Evolutionary conservation across 2,888 invertebrate genomes (phyloP), one percentile per base, ranked within the genome.

Genomic region (Gymnosoma rotundatum): DNA sequence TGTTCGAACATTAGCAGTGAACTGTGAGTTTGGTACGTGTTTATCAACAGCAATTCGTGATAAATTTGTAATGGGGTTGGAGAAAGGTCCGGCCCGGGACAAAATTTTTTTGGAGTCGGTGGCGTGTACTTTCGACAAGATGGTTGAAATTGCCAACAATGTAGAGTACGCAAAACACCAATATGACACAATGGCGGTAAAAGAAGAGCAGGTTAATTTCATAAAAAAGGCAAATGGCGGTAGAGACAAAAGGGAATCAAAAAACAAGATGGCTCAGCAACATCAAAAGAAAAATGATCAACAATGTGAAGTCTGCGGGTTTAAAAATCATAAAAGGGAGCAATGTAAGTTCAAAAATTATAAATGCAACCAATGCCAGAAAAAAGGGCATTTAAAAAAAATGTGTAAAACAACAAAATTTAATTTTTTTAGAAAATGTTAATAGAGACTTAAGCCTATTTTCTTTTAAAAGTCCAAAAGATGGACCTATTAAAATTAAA

Each of bases 21-120:
- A 69, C n/a, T 85, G 78, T 48, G 50, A 78, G 12, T 79, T 85
- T 76, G 85, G 70, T 12, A n/a, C 60, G 7, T 21, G 20, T 73
- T 72, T 85, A 38, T 56, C 75, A 12, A 66, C 42, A 14, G 78
- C 74, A 12, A 54, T 85, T 21, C 69, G 81, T 5, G 81, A 82
- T 52, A 85, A 82, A 42, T 85, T 85, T 63, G 73, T 80, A 12
- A 83, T 86, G 75, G 83, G 80, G 25, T 21, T 86, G 66, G 78
- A 82, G 69, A 83, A 80, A 56, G 80, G 85, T 38, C 69, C 83
- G 10, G 79, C 69, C 14, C 66, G 80, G 9, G 86, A 87, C 32
- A 87, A 83, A 69, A 58, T 86, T 18, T 85, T 86, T 73, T 61
- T 85, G 32, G 86, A 87, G 66, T 45, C 80, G 12, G 66, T 82